Percentiles rank a stretch among this genome's conserved stretches.
phyloP scores from a whole-genome alignment of 2,113 vertebrate genomes.

The Eudyptes chrysolophus region DNA sequence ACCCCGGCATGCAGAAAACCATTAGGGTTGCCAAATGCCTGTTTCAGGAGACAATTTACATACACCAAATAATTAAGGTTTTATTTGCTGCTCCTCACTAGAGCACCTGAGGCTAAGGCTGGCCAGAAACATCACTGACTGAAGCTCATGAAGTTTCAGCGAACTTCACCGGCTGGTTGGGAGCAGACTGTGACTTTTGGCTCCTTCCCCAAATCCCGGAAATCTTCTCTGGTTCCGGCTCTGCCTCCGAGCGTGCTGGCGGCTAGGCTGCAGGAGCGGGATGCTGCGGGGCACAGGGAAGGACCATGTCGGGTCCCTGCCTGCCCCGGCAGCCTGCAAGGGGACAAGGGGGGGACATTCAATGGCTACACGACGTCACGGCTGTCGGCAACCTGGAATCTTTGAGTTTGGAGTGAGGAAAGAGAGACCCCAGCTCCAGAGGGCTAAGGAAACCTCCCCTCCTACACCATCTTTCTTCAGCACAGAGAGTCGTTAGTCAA shows the following conservation, averaged over 20 bases:
- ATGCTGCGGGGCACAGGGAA: neutral
- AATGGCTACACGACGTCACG: fast-evolving
- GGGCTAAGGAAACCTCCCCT: neutral
- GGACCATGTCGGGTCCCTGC: fast-evolving
- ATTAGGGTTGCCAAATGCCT: conserved; percentile 21
- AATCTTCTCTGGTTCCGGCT: neutral
- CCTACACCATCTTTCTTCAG: neutral
- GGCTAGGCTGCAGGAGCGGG: neutral
- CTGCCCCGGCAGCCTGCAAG: fast-evolving
- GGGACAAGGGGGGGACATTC: fast-evolving
- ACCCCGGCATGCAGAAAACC: conserved; percentile 1
- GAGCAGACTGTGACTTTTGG: neutral
- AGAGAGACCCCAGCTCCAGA: fast-evolving
- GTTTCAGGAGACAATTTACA: conserved; percentile 27
- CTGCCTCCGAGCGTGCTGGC: fast-evolving
- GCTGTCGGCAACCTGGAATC: neutral
- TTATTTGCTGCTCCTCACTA: neutral
- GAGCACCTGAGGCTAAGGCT: neutral
- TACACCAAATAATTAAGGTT: neutral
- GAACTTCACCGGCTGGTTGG: neutral
- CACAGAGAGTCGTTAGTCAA: neutral
- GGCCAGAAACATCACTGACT: neutral
- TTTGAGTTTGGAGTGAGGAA: neutral
- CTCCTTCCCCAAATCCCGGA: neutral
- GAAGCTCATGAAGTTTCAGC: neutral